Conservation (phyloP, 2,113 vertebrate species). For the Monopterus albus region DNA sequence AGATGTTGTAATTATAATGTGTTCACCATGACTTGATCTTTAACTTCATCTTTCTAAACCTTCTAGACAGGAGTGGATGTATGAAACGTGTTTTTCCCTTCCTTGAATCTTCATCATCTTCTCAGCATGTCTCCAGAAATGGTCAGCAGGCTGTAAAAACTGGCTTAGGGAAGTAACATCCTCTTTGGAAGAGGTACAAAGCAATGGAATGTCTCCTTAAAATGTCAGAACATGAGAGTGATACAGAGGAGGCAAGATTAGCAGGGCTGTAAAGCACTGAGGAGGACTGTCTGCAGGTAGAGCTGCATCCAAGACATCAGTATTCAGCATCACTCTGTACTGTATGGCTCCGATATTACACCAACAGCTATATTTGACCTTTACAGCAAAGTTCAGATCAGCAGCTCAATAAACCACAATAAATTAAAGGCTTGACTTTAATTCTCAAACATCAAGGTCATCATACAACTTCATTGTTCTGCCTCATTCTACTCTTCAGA, state of each 20-base stretch:
- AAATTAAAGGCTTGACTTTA: conserved; percentile 25
- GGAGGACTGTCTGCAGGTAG: conserved; percentile 55
- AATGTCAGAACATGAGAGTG: conserved; percentile 53
- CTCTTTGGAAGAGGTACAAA: conserved; percentile 67
- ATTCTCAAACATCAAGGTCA: conserved; percentile 15
- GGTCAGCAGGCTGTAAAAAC: conserved; percentile 54
- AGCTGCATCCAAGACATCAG: conserved; percentile 34
- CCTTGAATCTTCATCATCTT: conserved; percentile 50
- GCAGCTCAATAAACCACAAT: neutral
- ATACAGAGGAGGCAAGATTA: conserved; percentile 55
- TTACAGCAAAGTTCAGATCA: conserved; percentile 20
- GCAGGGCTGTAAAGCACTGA: conserved; percentile 53
- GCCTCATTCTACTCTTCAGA: conserved; percentile 21
- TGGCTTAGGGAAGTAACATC: conserved; percentile 56
- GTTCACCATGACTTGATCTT: conserved; percentile 45
- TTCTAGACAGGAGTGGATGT: conserved; percentile 31
- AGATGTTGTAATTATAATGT: conserved; percentile 53
- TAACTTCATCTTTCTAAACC: conserved; percentile 41
- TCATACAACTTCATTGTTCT: conserved; percentile 11
- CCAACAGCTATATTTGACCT: conserved; percentile 28
- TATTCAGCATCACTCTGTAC: conserved; percentile 37
- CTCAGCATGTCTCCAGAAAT: conserved; percentile 50
- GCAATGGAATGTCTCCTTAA: conserved; percentile 59
- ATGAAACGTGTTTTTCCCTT: conserved; percentile 33
- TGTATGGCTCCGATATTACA: conserved; percentile 43